Evolutionary conservation across 2,113 vertebrate genomes (phyloP), one percentile per base, ranked within the genome.

Genomic region (Pholis gunnellus): DNA sequence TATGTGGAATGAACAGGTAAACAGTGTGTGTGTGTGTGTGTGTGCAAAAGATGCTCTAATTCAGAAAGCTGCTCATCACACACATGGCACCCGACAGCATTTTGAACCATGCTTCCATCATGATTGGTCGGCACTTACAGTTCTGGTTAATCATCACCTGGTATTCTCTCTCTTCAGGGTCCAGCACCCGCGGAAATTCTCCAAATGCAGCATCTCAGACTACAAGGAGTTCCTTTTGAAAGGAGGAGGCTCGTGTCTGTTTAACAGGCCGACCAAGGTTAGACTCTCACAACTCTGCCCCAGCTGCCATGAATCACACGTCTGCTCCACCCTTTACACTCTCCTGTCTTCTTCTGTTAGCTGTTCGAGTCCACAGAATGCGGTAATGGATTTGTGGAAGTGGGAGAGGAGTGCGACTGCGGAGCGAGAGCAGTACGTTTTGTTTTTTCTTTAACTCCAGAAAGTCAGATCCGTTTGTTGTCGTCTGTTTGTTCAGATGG

Each of bases 321-420:
- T 22, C 15, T 6, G 9, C 17, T 22, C 18, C 36, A 6, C 36
- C 13, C 20, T 54, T 78, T 2, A 83, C 56, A 61, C 70, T 6
- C n/a, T 59, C 59, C 27, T 65, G 56, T 72, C 66, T 90, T 84
- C 86, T 81, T 82, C 82, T 92, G 92, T 82, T 94, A 99, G 98
- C 94, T 99, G 14, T 98, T 97, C 72, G 97, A 99, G 92, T 31
- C 91, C 2, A 97, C 97, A 0, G 97, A 98, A 81, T 99, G 98
- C 93, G 98, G 98, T 75, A 99, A 99, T 79, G 98, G 98, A n/a
- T 99, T 96, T 18, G 96, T 99, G 22, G 98, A 99, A 90, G 93
- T 96, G 57, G 98, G 98, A 86, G 98, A 99, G 90, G 98, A 99
- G 84, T 99, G 98, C 14, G 98, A 99, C 70, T 99, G 98, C 0